A percentile compares a stretch with the other conserved stretches of the same genome.
These are phyloP conservation scores for Dolichomitus sp. DNA, from an alignment of 2,888 invertebrate species.

Conservation along the genomic window DNA sequence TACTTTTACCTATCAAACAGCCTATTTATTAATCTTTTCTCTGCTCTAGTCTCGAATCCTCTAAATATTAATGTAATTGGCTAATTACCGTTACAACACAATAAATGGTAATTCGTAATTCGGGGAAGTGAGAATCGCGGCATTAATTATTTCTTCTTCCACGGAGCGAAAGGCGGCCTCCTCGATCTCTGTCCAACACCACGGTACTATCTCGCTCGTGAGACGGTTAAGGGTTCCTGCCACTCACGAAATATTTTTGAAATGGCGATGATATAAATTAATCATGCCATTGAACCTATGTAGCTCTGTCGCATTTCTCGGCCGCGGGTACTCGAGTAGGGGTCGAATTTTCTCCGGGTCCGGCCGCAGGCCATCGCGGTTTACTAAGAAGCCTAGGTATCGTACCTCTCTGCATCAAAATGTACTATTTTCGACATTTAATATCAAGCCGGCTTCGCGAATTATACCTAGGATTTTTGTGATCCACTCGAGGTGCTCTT, in stretches of 20 bases:
- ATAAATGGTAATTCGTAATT: not conserved
- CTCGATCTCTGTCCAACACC: not conserved
- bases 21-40: too few relatives aligned
- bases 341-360: slow-evolving; percentile 25
- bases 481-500: not conserved
- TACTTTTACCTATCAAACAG: too few relatives aligned
- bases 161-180: not conserved
- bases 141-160: not conserved
- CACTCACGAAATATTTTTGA: not conserved
- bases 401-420: not conserved
- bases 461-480: not conserved
- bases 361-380: slow-evolving; percentile 15
- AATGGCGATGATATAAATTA: slow-evolving; percentile 36
- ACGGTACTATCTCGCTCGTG: not conserved
- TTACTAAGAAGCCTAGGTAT: slow-evolving; percentile 24
- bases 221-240: not conserved
- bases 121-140: not conserved
- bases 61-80: too few relatives aligned
- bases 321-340: slow-evolving; percentile 24
- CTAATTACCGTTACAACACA: too few relatives aligned
- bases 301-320: slow-evolving; percentile 20
- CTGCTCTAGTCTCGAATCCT: too few relatives aligned
- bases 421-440: slow-evolving; percentile 4
- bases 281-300: slow-evolving; percentile 21
- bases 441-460: not conserved